These are phyloP conservation scores for Pseudolycoriella hygida DNA, from an alignment of 2,888 invertebrate genomes.

Conservation along the genomic window DNA sequence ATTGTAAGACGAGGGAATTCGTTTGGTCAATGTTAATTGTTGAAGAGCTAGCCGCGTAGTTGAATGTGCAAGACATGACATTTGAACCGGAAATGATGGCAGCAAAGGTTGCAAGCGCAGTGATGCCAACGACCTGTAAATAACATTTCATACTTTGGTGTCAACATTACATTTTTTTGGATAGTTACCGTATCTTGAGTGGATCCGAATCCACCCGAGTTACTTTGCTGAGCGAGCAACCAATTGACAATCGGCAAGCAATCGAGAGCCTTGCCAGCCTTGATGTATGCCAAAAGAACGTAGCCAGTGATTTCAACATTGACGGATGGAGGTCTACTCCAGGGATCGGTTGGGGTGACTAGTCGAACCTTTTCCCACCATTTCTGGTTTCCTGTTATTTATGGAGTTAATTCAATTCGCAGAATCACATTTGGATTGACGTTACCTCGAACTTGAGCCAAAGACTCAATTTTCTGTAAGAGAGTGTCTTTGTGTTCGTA, in stretches of 20 bases:
- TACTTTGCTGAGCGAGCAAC: slow-evolving; percentile 48
- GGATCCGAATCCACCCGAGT: slow-evolving; percentile 53
- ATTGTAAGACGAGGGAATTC: too few relatives aligned
- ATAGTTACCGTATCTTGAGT: slow-evolving; percentile 47
- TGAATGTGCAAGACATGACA: too few relatives aligned
- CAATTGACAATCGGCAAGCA: slow-evolving; percentile 44
- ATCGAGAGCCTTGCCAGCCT: slow-evolving; percentile 22
- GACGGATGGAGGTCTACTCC: slow-evolving; percentile 46
- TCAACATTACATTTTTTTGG: too few relatives aligned
- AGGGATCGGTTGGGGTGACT: slow-evolving; percentile 29
- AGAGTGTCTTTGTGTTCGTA: slow-evolving; percentile 51
- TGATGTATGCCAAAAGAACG: slow-evolving; percentile 52
- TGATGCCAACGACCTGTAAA: slow-evolving; percentile 41
- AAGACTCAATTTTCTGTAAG: slow-evolving; percentile 34
- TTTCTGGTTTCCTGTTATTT: slow-evolving; percentile 33
- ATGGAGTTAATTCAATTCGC: too few relatives aligned
- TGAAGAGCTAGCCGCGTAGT: too few relatives aligned
- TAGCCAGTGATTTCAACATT: slow-evolving; percentile 76
- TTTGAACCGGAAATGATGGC: slow-evolving; percentile 14
- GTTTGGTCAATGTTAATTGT: too few relatives aligned
- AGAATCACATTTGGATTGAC: too few relatives aligned
- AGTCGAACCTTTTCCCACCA: slow-evolving; percentile 58
- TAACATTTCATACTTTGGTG: too few relatives aligned
- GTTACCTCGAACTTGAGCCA: slow-evolving; percentile 31
- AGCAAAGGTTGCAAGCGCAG: slow-evolving; percentile 49